These are phyloP conservation scores for Oncorhynchus mykiss DNA, from an alignment of 2,113 vertebrate species.

Conservation along the genomic window DNA sequence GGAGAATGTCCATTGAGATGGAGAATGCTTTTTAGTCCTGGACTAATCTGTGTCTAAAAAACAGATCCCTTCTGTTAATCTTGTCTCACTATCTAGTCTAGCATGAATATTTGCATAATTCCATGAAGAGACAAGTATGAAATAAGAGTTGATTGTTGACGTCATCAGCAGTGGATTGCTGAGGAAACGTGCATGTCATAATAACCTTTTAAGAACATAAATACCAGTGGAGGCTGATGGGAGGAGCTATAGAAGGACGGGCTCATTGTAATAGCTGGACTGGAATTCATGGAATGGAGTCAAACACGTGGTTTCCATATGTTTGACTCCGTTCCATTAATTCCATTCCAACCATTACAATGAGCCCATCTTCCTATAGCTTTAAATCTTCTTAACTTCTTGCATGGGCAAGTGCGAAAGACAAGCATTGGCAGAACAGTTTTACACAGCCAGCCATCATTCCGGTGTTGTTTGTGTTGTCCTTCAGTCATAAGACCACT, in stretches of 20 bases:
- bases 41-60: no score
- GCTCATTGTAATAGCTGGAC: neutral
- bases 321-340: no score
- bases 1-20: no score
- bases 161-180: slow-evolving; percentile 28
- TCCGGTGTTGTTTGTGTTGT: slow-evolving; percentile 19
- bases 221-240: slow-evolving; percentile 21
- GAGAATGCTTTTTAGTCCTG: neutral
- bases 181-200: slow-evolving; percentile 4
- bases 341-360: neutral
- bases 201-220: no score
- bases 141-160: slow-evolving; percentile 48
- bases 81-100: neutral
- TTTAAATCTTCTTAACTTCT: neutral
- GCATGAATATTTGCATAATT: neutral
- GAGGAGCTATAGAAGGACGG: slow-evolving; percentile 18
- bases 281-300: no score
- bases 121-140: neutral
- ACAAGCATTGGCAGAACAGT: neutral
- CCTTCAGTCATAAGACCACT: slow-evolving; percentile 4
- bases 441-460: slow-evolving; percentile 12
- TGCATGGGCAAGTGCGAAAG: neutral
- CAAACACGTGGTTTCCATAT: no score
- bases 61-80: neutral
- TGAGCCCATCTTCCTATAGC: neutral